Conservation (phyloP, 2,113 vertebrate genomes). For the Phaethon lepturus region DNA sequence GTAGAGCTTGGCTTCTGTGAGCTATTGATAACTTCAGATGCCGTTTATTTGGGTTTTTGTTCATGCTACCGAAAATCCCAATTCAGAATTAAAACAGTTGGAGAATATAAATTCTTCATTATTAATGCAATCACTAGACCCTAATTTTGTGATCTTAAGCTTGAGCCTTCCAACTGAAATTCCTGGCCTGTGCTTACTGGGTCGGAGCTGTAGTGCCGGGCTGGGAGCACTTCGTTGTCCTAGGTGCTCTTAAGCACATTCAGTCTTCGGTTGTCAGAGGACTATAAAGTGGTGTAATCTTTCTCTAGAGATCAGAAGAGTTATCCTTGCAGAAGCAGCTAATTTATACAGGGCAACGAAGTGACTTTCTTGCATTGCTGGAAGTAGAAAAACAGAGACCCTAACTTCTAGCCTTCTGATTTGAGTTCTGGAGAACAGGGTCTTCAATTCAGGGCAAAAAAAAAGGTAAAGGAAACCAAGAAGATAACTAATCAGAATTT, state of each 20-base stretch:
- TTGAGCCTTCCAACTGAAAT: background rate
- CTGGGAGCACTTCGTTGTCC: background rate
- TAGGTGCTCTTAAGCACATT: background rate
- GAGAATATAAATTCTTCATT: background rate
- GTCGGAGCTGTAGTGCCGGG: background rate
- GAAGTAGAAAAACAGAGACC: background rate
- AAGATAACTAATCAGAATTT: background rate
- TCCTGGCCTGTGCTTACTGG: background rate
- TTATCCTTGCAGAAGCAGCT: background rate
- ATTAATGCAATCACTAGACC: conserved; percentile 1
- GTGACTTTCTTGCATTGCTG: background rate
- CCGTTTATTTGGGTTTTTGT: background rate
- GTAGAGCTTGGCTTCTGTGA: background rate
- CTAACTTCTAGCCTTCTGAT: background rate
- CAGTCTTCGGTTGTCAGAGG: background rate
- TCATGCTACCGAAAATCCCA: background rate
- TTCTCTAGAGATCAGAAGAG: background rate
- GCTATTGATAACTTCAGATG: background rate
- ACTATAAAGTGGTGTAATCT: background rate
- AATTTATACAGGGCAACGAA: background rate
- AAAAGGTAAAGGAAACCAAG: background rate
- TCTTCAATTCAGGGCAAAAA: background rate
- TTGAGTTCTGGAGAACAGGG: background rate
- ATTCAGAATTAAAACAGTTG: background rate
- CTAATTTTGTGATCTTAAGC: conserved; percentile 25